phyloP scores from a whole-genome alignment of 2,797 vertebrate species.

The Perdix hodgsoniae region DNA sequence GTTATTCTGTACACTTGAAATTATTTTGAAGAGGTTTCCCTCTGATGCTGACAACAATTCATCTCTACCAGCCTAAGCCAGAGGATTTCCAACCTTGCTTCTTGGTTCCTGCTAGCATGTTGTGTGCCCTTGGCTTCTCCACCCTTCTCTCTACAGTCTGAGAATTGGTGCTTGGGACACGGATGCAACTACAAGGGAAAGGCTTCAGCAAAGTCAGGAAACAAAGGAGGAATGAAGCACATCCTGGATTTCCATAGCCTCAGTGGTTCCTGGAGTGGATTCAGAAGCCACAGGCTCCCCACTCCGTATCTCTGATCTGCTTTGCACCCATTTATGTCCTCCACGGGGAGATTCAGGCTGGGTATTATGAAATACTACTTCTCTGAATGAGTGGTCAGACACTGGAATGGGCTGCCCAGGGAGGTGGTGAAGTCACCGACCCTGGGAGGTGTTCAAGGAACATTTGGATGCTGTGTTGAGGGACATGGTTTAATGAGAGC shows the following conservation, averaged over 20 bases:
- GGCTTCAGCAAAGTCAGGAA: background rate
- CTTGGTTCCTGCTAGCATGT: accelerated
- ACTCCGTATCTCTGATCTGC: background rate
- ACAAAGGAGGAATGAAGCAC: background rate
- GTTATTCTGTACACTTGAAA: slow-evolving; percentile 19
- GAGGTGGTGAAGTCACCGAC: too few species aligned
- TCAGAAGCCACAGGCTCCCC: background rate
- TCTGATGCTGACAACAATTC: background rate
- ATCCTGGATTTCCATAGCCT: background rate
- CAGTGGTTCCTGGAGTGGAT: background rate
- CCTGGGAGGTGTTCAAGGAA: too few species aligned
- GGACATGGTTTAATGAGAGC: too few species aligned
- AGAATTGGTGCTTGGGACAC: background rate
- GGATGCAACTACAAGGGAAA: background rate
- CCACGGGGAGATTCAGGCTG: too few species aligned
- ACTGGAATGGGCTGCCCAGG: too few species aligned
- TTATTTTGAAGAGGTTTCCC: background rate
- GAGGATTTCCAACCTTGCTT: background rate
- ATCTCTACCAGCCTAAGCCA: background rate
- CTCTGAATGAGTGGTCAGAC: too few species aligned
- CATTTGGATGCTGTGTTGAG: too few species aligned
- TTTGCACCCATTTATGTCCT: background rate
- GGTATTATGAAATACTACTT: too few species aligned
- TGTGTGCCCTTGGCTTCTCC: background rate
- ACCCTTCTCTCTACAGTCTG: background rate